A percentile compares a stretch with the other conserved stretches of the same genome.
These are phyloP conservation scores for Sebastes ruberrimus DNA, from an alignment of 2,797 vertebrate genomes.

Conservation along the genomic window DNA sequence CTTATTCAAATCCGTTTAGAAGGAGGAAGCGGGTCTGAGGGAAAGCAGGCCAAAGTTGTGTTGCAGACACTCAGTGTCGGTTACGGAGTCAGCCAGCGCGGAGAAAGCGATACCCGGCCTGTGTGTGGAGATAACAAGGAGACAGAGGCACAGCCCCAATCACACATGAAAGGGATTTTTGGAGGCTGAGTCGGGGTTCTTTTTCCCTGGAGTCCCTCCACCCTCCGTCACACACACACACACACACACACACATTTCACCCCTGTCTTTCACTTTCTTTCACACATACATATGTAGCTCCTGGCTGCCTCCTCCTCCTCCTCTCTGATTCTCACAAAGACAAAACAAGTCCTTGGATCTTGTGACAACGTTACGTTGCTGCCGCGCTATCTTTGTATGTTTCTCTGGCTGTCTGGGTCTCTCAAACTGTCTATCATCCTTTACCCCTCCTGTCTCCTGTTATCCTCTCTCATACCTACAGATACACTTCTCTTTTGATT, in stretches of 20 bases:
- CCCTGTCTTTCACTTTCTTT: not conserved
- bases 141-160: slow-evolving; percentile 52
- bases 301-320: slow-evolving; percentile 24
- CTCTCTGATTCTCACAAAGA: slow-evolving; percentile 57
- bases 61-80: slow-evolving; percentile 39
- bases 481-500: slow-evolving; percentile 5
- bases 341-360: slow-evolving; percentile 72
- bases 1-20: slow-evolving; percentile 16
- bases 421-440: slow-evolving; percentile 33
- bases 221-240: not conserved
- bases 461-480: not conserved
- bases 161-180: slow-evolving; percentile 72
- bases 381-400: slow-evolving; percentile 39
- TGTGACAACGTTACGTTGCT: slow-evolving; percentile 23
- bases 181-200: slow-evolving; percentile 53
- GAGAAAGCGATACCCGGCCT: slow-evolving; percentile 59
- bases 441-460: not conserved
- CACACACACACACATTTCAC: not conserved
- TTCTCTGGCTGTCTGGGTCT: slow-evolving; percentile 42
- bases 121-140: slow-evolving; percentile 65
- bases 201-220: slow-evolving; percentile 51
- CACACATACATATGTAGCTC: slow-evolving; percentile 24
- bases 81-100: slow-evolving; percentile 31
- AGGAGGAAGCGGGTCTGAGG: not conserved
- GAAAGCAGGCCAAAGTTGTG: slow-evolving; percentile 44